Evolutionary conservation across 2,888 invertebrate species (phyloP).

Genomic region (Callyntrura guangdongensis): DNA sequence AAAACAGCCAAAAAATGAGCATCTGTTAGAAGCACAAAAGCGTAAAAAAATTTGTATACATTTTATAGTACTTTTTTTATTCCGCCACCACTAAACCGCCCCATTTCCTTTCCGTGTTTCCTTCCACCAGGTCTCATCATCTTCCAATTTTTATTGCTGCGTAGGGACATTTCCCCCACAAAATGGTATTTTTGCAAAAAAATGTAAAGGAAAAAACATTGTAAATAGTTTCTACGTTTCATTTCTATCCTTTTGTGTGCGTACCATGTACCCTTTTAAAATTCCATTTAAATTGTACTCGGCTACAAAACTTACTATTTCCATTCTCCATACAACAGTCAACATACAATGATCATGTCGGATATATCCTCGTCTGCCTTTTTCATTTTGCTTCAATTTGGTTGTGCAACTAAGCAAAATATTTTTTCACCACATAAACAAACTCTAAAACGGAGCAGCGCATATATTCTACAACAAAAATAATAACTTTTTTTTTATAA

Average conservation of each 20-base stretch:
- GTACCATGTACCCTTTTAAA: constrained; percentile 48
- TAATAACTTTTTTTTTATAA: constrained; percentile 12
- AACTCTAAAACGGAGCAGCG: background rate
- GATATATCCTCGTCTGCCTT: background rate
- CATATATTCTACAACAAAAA: constrained; percentile 1
- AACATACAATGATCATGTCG: background rate
- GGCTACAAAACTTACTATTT: background rate
- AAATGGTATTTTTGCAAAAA: background rate
- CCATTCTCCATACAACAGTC: too few relatives aligned
- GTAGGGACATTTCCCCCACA: too few relatives aligned
- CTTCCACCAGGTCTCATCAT: background rate
- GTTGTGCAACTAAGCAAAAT: constrained; percentile 6
- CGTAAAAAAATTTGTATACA: constrained; percentile 42
- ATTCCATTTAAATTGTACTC: constrained; percentile 46
- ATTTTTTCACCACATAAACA: background rate
- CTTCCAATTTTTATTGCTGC: too few relatives aligned
- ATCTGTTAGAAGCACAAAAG: constrained; percentile 25
- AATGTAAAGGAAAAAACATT: background rate
- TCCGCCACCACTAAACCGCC: background rate
- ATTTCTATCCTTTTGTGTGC: background rate
- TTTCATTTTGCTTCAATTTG: constrained; percentile 4
- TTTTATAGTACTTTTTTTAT: background rate
- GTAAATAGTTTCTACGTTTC: background rate
- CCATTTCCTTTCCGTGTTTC: background rate
- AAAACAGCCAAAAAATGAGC: constrained; percentile 33